Evolutionary conservation across 2,888 invertebrate species (phyloP).

Genomic region (Leucophenga montana): DNA sequence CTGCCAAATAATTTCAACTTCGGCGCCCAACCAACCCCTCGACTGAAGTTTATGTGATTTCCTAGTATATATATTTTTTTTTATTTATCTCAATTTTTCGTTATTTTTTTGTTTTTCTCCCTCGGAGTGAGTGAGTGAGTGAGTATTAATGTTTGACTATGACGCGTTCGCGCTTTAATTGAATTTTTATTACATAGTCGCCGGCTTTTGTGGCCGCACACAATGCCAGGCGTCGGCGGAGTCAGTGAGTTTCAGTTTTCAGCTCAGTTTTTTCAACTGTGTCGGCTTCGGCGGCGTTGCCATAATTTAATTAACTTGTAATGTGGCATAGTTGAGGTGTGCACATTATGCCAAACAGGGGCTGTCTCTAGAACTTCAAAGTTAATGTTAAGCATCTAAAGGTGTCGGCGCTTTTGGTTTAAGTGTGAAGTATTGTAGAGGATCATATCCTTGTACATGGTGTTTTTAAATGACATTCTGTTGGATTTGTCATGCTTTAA

Average conservation of each 20-base stretch:
- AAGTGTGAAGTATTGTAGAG: neutral
- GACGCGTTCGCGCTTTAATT: slow-evolving; percentile 48
- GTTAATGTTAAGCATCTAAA: neutral
- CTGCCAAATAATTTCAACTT: neutral
- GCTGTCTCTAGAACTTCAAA: neutral
- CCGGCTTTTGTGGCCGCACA: slow-evolving; percentile 35
- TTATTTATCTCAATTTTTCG: slow-evolving; percentile 48
- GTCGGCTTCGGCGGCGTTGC: slow-evolving; percentile 37
- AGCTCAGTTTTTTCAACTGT: neutral
- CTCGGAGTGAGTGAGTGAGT: neutral
- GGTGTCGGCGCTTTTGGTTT: no score
- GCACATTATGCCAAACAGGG: neutral
- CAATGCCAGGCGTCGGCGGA: neutral
- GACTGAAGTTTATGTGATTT: no score
- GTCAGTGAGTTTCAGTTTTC: neutral
- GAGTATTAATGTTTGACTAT: no score
- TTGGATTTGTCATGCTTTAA: neutral
- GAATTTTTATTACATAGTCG: slow-evolving; percentile 59
- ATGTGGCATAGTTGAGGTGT: slow-evolving; percentile 40
- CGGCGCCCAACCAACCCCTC: neutral
- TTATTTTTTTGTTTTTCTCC: slow-evolving; percentile 46
- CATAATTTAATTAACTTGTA: slow-evolving; percentile 59
- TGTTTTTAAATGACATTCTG: neutral
- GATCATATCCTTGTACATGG: neutral
- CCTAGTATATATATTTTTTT: neutral